Evolutionary conservation across 2,888 invertebrate species (phyloP).

Genomic region (Scaptomyza caliginosa): DNA sequence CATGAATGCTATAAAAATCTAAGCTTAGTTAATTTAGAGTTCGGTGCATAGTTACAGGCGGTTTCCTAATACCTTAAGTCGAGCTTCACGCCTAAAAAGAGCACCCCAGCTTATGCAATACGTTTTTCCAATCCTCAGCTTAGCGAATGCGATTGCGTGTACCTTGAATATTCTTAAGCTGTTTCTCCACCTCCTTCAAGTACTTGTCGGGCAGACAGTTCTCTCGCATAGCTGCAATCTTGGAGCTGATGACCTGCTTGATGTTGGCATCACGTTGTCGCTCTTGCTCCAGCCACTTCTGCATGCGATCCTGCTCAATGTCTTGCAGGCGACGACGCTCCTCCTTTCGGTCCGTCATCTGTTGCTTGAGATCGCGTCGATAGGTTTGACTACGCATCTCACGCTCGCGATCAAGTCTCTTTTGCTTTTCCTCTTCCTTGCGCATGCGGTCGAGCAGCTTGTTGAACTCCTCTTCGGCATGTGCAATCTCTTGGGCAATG

Average conservation of each 20-base stretch:
- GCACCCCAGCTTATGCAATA: constrained; percentile 41
- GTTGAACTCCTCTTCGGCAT: constrained; percentile 82
- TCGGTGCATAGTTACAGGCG: constrained; percentile 49
- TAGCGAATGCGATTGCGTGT: constrained; percentile 64
- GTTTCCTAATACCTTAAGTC: neutral
- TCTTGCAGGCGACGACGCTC: constrained; percentile 77
- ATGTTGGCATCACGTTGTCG: constrained; percentile 81
- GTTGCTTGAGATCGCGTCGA: constrained; percentile 81
- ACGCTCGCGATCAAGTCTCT: constrained; percentile 63
- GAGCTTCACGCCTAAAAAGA: neutral
- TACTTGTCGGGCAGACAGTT: constrained; percentile 84
- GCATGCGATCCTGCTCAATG: constrained; percentile 77
- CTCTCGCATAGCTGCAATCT: constrained; percentile 82
- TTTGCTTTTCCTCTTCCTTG: constrained; percentile 79
- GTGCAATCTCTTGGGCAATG: constrained; percentile 81
- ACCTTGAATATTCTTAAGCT: constrained; percentile 69
- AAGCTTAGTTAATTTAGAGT: neutral
- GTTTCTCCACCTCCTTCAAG: constrained; percentile 83
- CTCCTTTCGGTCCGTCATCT: constrained; percentile 82
- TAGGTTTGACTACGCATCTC: constrained; percentile 75
- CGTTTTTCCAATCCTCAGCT: neutral
- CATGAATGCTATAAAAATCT: neutral
- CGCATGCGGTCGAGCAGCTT: constrained; percentile 79
- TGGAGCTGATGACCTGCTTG: constrained; percentile 80
- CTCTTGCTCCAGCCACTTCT: constrained; percentile 81